These are phyloP conservation scores for Beroe ovata DNA, from an alignment of 37 sponge, comb jelly and placozoan species.

Conservation along the genomic window DNA sequence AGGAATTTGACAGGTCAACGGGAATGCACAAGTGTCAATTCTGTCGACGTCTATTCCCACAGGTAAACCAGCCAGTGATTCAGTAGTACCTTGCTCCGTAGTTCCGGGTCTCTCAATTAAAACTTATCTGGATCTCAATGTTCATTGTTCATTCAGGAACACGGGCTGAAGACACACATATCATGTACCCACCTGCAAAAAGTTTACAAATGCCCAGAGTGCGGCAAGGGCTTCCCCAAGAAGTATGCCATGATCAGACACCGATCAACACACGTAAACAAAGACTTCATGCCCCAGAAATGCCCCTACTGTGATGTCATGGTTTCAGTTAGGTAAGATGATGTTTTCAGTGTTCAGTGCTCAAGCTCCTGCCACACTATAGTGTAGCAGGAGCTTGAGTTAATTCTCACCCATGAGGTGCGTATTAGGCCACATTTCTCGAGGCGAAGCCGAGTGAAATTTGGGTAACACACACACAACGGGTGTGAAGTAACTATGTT, in stretches of 20 bases:
- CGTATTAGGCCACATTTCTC: too few species aligned
- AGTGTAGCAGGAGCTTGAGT: too few species aligned
- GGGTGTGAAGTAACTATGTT: too few species aligned
- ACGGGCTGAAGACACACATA: constrained; percentile 62
- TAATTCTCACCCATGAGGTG: too few species aligned
- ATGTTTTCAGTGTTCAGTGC: too few species aligned
- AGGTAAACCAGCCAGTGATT: too few species aligned
- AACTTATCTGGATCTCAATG: too few species aligned
- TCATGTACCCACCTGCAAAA: constrained; percentile 67
- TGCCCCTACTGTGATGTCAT: constrained; percentile 60
- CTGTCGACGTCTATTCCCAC: constrained; percentile 57
- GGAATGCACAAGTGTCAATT: constrained; percentile 68
- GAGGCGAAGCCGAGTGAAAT: too few species aligned
- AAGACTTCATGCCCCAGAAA: constrained; percentile 65
- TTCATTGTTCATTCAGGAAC: constrained; percentile 28
- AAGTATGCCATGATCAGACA: constrained; percentile 68
- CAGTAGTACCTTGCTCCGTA: too few species aligned
- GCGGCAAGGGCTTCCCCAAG: constrained; percentile 62
- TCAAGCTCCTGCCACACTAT: too few species aligned
- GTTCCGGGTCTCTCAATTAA: too few species aligned
- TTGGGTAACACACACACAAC: too few species aligned
- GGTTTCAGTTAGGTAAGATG: constrained; percentile 59
- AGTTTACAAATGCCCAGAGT: constrained; percentile 65
- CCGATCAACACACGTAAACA: constrained; percentile 52
- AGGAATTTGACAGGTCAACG: constrained; percentile 51